Evolutionary conservation across 2,113 vertebrate species (phyloP).

Genomic region (Ochotona curzoniae): DNA sequence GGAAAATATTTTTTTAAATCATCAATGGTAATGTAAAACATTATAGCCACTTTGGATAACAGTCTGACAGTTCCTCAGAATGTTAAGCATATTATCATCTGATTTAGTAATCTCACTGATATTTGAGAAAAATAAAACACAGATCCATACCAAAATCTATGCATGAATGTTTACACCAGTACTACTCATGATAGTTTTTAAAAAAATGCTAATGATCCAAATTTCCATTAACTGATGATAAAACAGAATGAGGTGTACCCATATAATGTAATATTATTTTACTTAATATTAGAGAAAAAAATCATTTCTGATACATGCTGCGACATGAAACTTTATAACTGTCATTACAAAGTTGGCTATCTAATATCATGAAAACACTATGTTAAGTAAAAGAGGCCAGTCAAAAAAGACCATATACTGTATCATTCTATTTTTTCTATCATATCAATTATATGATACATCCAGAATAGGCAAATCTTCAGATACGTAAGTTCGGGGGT

Average conservation of each 20-base stretch:
- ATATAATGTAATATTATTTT: conserved; percentile 9
- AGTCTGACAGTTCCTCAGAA: conserved; percentile 30
- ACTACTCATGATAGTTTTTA: conserved; percentile 23
- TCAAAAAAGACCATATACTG: conserved; percentile 17
- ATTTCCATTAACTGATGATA: not conserved
- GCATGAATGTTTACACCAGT: conserved; percentile 22
- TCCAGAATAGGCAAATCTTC: conserved; percentile 46
- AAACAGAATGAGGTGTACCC: not conserved
- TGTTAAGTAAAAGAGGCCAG: conserved; percentile 30
- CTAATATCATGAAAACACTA: conserved; percentile 47
- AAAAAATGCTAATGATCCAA: conserved; percentile 32
- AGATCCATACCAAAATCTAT: not conserved
- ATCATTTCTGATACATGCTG: not conserved
- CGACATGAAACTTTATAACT: not conserved
- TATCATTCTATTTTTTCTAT: not conserved
- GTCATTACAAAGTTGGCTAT: conserved; percentile 17
- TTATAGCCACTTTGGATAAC: not conserved
- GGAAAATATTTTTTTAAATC: conserved; percentile 8
- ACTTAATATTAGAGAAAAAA: not conserved
- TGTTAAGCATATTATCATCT: conserved; percentile 19
- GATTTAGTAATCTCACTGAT: conserved; percentile 32
- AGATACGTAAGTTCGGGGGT: conserved; percentile 4
- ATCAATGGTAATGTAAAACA: conserved; percentile 28
- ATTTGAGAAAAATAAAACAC: conserved; percentile 21
- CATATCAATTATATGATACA: conserved; percentile 10